Percentiles rank a stretch among this genome's conserved stretches.
phyloP scores from a whole-genome alignment of 2,797 vertebrate genomes.

The Halcyon badia region DNA sequence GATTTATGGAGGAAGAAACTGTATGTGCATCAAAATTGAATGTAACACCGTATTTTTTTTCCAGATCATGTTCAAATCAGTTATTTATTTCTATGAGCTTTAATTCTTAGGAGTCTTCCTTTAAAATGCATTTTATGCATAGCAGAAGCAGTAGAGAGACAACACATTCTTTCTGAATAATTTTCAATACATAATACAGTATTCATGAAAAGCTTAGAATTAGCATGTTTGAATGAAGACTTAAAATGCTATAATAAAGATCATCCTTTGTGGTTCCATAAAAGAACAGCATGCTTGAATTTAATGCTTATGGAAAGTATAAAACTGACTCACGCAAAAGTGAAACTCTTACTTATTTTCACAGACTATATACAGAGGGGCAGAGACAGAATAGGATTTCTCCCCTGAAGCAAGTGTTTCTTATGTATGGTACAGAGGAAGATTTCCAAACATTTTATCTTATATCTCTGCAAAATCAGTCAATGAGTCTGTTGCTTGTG shows the following conservation, averaged over 20 bases:
- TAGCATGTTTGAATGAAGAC: constrained; percentile 10
- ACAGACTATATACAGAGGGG: background rate
- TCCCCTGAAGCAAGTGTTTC: background rate
- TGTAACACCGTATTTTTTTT: background rate
- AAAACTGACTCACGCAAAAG: background rate
- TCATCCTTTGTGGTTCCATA: background rate
- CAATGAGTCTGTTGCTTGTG: background rate
- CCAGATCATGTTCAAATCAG: background rate
- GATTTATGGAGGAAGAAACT: background rate
- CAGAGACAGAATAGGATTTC: background rate
- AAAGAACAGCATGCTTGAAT: background rate
- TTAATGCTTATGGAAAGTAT: background rate
- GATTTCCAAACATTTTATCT: background rate
- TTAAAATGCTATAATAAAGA: constrained; percentile 8
- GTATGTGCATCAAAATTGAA: background rate
- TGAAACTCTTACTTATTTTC: background rate
- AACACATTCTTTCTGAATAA: background rate
- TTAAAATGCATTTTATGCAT: background rate
- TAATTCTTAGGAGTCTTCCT: background rate
- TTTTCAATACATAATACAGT: background rate
- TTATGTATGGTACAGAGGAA: background rate
- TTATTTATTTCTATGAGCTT: background rate
- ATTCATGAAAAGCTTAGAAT: background rate
- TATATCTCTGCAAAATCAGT: background rate
- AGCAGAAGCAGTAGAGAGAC: background rate